phyloP scores from a whole-genome alignment of 2,888 invertebrate species.

The Acleris emargana region DNA sequence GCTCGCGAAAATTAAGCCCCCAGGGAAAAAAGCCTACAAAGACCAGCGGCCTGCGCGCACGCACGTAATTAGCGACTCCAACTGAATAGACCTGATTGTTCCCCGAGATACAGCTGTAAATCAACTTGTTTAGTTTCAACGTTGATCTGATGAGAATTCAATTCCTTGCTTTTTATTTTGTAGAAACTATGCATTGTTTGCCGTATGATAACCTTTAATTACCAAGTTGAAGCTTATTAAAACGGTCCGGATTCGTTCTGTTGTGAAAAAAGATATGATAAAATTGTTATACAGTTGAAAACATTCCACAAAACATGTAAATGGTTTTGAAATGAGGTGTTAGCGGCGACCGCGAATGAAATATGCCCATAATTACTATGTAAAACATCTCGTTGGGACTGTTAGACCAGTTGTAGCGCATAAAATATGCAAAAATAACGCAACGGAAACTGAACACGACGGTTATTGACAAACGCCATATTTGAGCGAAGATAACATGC shows the following conservation, averaged over 20 bases:
- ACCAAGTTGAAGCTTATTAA: background rate
- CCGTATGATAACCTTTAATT: slow-evolving; percentile 1
- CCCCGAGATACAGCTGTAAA: slow-evolving; percentile 32
- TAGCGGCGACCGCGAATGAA: slow-evolving; percentile 12
- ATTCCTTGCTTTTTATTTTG: slow-evolving; percentile 4
- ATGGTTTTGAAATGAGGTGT: slow-evolving; percentile 25
- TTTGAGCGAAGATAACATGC: slow-evolving; percentile 21
- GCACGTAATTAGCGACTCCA: slow-evolving; percentile 54
- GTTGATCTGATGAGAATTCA: slow-evolving; percentile 8
- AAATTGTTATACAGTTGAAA: background rate
- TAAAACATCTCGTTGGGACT: slow-evolving; percentile 22
- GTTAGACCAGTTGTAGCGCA: slow-evolving; percentile 20
- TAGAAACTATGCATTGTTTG: slow-evolving; percentile 1
- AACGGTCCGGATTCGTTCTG: background rate
- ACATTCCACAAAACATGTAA: slow-evolving; percentile 1
- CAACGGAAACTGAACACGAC: slow-evolving; percentile 17
- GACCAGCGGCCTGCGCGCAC: slow-evolving; percentile 42
- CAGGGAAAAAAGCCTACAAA: slow-evolving; percentile 39
- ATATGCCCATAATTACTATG: slow-evolving; percentile 14
- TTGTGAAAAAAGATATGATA: slow-evolving; percentile 1
- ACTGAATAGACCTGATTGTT: slow-evolving; percentile 41
- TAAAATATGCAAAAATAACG: slow-evolving; percentile 33
- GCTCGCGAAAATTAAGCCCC: slow-evolving; percentile 19
- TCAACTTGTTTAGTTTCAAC: slow-evolving; percentile 36
- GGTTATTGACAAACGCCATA: slow-evolving; percentile 24